Evolutionary conservation across 2,797 vertebrate species (phyloP).

Genomic region (Serranus cabrilla): DNA sequence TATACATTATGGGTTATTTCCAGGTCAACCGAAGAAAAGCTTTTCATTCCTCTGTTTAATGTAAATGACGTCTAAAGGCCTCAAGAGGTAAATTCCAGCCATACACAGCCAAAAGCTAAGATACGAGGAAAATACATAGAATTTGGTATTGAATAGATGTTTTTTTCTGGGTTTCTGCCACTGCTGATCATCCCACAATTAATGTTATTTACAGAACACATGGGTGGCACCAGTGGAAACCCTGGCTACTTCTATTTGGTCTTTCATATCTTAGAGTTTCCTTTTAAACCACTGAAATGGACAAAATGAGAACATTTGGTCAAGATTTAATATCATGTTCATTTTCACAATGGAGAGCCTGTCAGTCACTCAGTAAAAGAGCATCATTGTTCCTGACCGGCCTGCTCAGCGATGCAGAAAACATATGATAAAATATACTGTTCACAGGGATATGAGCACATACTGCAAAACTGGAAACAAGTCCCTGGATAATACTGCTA

Average conservation of each 20-base stretch:
- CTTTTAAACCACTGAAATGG: not conserved
- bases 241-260: not conserved
- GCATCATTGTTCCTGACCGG: slow-evolving; percentile 5
- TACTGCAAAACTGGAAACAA: slow-evolving; percentile 20
- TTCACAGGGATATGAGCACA: slow-evolving; percentile 11
- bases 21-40: not conserved
- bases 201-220: too few species aligned
- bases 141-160: not conserved
- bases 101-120: not conserved
- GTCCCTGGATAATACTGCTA: slow-evolving; percentile 44
- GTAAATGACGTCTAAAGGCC: not conserved
- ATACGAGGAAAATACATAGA: not conserved
- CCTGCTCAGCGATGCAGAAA: not conserved
- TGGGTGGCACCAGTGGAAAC: too few species aligned
- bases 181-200: too few species aligned
- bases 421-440: slow-evolving; percentile 12
- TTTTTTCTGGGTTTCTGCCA: not conserved
- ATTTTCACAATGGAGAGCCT: not conserved
- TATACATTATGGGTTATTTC: not conserved
- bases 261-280: not conserved
- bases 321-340: not conserved
- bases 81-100: not conserved
- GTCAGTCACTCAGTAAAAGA: not conserved
- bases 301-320: not conserved
- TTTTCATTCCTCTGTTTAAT: not conserved